A percentile compares a stretch with the other conserved stretches of the same genome.
phyloP scores from a whole-genome alignment of 2,888 invertebrate species.

The Subacronicta megacephala region DNA sequence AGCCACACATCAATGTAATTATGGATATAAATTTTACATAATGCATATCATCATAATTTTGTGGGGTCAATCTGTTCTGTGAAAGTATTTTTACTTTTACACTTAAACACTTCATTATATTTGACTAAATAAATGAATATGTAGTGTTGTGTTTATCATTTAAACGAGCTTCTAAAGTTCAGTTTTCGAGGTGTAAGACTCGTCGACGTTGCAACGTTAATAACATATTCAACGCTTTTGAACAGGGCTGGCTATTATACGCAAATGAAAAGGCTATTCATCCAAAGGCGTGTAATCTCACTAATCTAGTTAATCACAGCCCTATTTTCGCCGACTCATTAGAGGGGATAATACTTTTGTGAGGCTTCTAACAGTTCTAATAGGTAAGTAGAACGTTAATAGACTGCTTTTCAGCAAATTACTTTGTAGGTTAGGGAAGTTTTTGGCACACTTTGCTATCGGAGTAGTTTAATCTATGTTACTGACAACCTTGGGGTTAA shows the following conservation, averaged over 20 bases:
- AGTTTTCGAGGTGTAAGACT: conserved; percentile 10
- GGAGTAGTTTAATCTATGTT: conserved; percentile 14
- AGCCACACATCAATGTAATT: conserved; percentile 26
- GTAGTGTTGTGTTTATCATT: conserved; percentile 18
- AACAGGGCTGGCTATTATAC: conserved; percentile 26
- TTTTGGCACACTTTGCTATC: conserved; percentile 18
- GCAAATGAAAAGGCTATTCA: conserved; percentile 33
- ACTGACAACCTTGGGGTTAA: conserved; percentile 13
- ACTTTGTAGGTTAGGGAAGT: conserved; percentile 29
- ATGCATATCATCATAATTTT: conserved; percentile 30
- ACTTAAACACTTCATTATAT: conserved; percentile 18
- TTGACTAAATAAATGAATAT: conserved; percentile 5
- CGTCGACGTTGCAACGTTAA: conserved; percentile 14
- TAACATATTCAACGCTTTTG: conserved; percentile 29
- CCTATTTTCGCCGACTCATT: conserved; percentile 56
- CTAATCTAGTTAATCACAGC: conserved; percentile 54
- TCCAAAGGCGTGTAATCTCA: conserved; percentile 33
- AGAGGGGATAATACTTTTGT: conserved; percentile 46
- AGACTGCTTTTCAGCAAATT: conserved; percentile 57
- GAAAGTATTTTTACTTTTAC: conserved; percentile 1
- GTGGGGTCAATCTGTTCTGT: conserved; percentile 6
- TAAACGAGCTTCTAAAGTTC: conserved; percentile 20
- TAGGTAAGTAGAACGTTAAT: conserved; percentile 33
- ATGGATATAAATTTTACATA: conserved; percentile 33
- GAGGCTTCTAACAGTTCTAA: conserved; percentile 30